Evolutionary conservation across 2,888 invertebrate species (phyloP).

Genomic region (Seladonia tumulorum): DNA sequence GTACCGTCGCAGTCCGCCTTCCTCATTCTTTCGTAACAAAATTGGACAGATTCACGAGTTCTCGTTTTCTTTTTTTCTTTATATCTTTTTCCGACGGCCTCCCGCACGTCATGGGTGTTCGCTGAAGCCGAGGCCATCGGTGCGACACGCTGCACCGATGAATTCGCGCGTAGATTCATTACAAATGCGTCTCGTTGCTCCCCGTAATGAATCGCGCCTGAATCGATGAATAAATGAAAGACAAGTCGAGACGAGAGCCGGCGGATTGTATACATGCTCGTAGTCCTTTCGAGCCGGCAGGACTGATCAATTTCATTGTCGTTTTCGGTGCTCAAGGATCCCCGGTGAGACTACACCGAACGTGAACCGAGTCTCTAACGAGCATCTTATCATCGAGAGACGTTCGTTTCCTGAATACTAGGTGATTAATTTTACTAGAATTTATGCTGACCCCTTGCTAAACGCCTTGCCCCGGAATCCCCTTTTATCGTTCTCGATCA

Average conservation of each 20-base stretch:
- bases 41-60: not conserved
- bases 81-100: not conserved
- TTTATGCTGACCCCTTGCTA: not conserved
- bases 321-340: conserved; percentile 35
- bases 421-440: not conserved
- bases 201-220: conserved; percentile 26
- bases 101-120: not conserved
- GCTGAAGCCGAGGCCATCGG: not conserved
- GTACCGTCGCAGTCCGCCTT: not conserved
- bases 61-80: not conserved
- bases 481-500: not conserved
- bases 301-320: conserved; percentile 27
- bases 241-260: not conserved
- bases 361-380: not conserved
- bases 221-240: conserved; percentile 55
- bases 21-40: not conserved
- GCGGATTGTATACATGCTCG: not conserved
- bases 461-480: not conserved
- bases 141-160: conserved; percentile 7
- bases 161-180: not conserved
- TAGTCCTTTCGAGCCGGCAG: conserved; percentile 15
- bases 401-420: not conserved
- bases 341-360: not conserved
- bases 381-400: not conserved
- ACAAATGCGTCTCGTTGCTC: conserved; percentile 29